A percentile compares a stretch with the other conserved stretches of the same genome.
phyloP scores from a whole-genome alignment of 2,113 vertebrate species.

The Cyanoderma ruficeps region DNA sequence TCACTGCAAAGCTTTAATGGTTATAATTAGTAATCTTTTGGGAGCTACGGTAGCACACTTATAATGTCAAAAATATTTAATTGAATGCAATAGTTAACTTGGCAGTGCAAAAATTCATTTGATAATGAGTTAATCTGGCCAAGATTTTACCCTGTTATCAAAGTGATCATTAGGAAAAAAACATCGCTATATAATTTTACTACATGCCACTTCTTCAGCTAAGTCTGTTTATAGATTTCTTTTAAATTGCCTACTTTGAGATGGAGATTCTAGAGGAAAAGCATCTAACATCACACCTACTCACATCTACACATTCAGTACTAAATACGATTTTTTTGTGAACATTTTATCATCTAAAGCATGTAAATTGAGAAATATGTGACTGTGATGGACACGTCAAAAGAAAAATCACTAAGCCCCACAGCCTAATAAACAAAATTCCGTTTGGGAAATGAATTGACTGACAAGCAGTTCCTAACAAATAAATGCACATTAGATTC shows the following conservation, averaged over 20 bases:
- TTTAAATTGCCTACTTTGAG: not conserved
- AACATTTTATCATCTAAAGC: not conserved
- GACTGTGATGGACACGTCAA: slow-evolving; percentile 1
- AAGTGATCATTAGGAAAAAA: not conserved
- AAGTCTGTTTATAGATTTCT: not conserved
- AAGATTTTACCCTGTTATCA: slow-evolving; percentile 17
- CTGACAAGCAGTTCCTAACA: slow-evolving; percentile 33
- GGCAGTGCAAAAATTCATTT: slow-evolving; percentile 51
- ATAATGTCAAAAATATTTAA: slow-evolving; percentile 41
- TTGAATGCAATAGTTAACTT: slow-evolving; percentile 64
- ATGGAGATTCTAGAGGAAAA: not conserved
- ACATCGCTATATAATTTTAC: not conserved
- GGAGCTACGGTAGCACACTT: slow-evolving; percentile 27
- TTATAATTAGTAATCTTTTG: slow-evolving; percentile 73
- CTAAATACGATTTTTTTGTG: not conserved
- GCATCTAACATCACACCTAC: not conserved
- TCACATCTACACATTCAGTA: not conserved
- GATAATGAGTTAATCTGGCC: slow-evolving; percentile 21
- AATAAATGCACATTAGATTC: slow-evolving; percentile 41
- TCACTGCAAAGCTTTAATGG: slow-evolving; percentile 45
- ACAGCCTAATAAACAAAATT: slow-evolving; percentile 51
- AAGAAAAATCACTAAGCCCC: slow-evolving; percentile 37
- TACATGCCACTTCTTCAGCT: not conserved
- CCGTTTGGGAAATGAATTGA: slow-evolving; percentile 17
- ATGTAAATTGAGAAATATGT: slow-evolving; percentile 26